Base-by-base conservation (phyloP, 2,113 vertebrate species). In the Otus sunia region DNA sequence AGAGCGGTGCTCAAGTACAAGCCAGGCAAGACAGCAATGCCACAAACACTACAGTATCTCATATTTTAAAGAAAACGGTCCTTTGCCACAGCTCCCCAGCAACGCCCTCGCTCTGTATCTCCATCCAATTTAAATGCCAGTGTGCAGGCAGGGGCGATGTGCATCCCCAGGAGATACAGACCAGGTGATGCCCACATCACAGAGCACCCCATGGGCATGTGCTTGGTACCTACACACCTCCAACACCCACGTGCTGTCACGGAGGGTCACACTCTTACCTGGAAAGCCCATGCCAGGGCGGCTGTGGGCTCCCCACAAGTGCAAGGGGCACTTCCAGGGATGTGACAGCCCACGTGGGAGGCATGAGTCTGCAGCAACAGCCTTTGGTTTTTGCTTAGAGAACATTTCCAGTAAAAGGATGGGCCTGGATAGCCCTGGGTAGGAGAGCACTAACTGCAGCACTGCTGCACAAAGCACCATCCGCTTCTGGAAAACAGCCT, bases 91-190 rank as follows among this genome's bases (percentile, higher is more conserved):
- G 37, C 60, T 41, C 34, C 45, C 53, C 55, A 50, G 79, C 55
- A 15, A 5, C 0, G 5, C 8, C 43, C 62, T 30, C 5, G 1
- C 47, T 16, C 77, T 30, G 0, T 9, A 16, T 7, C 63, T 11
- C 45, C 67, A 39, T 12, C 67, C 62, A 12, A 5, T 12, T 60
- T 20, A 19, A 74, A 15, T 0, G 5, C 50, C n/a, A 9, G 15
- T 0, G 22, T 4, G 32, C 45, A 7, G 0, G 5, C 14, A 1
- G 36, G 9, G 10, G 17, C 4, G 6, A 32, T 0, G 18, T 0
- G 7, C 55, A 37, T 5, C 60, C 55, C 39, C 4, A 2, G 55
- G n/a, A 45, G 79, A n/a, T 3, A 19, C 0, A 2, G n/a, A 4
- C 5, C 25, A 32, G 60, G 41, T 9, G 4, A 22, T 18, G 41